Evolutionary conservation across 2,113 vertebrate species (phyloP).

Genomic region (Eubucco bourcierii): DNA sequence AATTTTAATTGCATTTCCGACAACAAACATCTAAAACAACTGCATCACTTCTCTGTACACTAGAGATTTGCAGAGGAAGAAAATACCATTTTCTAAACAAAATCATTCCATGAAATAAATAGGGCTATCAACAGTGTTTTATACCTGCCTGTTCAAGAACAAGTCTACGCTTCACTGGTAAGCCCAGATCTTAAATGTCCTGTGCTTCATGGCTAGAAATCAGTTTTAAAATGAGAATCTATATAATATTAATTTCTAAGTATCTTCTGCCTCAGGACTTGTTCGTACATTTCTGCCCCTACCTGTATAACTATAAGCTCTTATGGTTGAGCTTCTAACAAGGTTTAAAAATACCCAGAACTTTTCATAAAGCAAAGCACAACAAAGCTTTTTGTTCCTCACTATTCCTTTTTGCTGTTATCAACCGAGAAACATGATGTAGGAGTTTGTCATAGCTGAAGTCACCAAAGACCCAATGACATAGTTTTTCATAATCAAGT

Average conservation of each 20-base stretch:
- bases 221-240: background rate
- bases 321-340: background rate
- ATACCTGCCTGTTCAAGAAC: background rate
- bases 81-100: background rate
- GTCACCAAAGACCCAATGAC: background rate
- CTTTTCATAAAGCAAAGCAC: background rate
- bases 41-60: background rate
- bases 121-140: background rate
- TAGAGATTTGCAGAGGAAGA: background rate
- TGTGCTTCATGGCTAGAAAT: background rate
- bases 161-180: background rate
- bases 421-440: background rate
- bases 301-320: background rate
- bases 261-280: background rate
- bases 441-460: background rate
- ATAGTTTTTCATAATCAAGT: background rate
- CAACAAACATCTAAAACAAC: background rate
- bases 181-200: background rate
- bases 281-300: background rate
- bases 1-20: background rate
- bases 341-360: background rate
- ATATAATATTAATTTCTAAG: background rate
- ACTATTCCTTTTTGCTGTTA: background rate
- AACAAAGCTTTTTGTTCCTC: background rate
- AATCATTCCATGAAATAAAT: background rate